phyloP scores from a whole-genome alignment of 2,888 invertebrate genomes.

The Agrochola litura region DNA sequence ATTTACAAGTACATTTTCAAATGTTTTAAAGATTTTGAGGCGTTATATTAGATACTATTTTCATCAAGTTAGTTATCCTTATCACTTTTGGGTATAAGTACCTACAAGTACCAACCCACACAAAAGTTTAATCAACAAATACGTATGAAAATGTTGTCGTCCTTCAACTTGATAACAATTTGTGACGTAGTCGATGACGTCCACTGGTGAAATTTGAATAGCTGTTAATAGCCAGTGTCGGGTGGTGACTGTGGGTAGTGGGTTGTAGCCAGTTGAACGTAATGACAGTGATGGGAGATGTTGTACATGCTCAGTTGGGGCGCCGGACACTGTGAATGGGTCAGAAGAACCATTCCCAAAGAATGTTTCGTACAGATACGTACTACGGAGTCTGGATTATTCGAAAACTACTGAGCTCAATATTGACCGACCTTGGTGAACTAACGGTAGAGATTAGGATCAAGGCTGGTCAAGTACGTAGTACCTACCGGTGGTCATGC shows the following conservation, averaged over 20 bases:
- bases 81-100: background rate
- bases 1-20: conserved; percentile 9
- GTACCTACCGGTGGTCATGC: background rate
- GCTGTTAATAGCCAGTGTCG: conserved; percentile 53
- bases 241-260: conserved; percentile 45
- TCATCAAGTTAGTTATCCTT: background rate
- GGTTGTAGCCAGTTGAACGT: conserved; percentile 46
- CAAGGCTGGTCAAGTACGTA: no score
- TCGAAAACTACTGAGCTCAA: background rate
- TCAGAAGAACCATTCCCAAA: conserved; percentile 28
- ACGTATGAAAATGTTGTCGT: conserved; percentile 2
- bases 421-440: background rate
- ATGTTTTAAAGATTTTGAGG: conserved; percentile 1
- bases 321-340: background rate
- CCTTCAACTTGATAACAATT: conserved; percentile 40
- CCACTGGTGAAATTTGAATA: conserved; percentile 57
- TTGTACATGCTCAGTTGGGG: conserved; percentile 41
- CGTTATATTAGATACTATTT: background rate
- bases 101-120: conserved; percentile 19
- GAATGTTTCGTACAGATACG: background rate
- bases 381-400: background rate
- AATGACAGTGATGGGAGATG: conserved; percentile 62
- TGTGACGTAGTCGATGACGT: conserved; percentile 58
- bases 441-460: background rate
- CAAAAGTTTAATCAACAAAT: conserved; percentile 18